These are phyloP conservation scores for Tribolium madens DNA, from an alignment of 1,140 invertebrate genomes.

Conservation along the genomic window DNA sequence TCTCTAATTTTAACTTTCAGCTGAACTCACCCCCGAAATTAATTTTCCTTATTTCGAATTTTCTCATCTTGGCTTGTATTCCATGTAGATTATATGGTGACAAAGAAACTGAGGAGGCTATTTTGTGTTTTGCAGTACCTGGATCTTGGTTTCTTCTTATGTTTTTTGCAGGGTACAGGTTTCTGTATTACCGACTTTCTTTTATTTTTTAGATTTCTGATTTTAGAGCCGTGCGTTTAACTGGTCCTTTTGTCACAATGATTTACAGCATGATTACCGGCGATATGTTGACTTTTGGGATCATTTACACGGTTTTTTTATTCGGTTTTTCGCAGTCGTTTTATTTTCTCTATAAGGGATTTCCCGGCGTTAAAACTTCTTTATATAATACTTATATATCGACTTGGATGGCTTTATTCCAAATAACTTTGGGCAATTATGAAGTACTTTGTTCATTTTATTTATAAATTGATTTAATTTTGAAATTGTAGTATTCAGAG, in stretches of 20 bases:
- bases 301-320: slow-evolving; percentile 94
- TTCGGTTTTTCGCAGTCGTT: slow-evolving; percentile 97
- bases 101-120: slow-evolving; percentile 87
- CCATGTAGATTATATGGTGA: slow-evolving; percentile 84
- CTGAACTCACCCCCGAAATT: slow-evolving; percentile 93
- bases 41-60: slow-evolving; percentile 92
- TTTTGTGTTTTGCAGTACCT: slow-evolving; percentile 92
- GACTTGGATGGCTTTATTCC: slow-evolving; percentile 98
- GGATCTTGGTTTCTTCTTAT: slow-evolving; percentile 97
- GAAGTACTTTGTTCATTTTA: slow-evolving; percentile 77
- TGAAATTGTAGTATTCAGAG: slow-evolving; percentile 86
- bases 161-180: slow-evolving; percentile 95
- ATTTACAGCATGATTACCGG: slow-evolving; percentile 98
- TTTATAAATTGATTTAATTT: background rate
- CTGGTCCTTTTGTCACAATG: slow-evolving; percentile 98
- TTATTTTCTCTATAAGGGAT: slow-evolving; percentile 95
- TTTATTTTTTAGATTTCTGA: slow-evolving; percentile 17
- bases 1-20: slow-evolving; percentile 70
- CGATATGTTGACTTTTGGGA: slow-evolving; percentile 97
- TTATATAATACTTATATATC: slow-evolving; percentile 87
- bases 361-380: slow-evolving; percentile 82
- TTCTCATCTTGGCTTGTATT: slow-evolving; percentile 92
- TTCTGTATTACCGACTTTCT: slow-evolving; percentile 8
- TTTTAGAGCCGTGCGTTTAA: slow-evolving; percentile 87
- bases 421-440: slow-evolving; percentile 98